These are phyloP conservation scores for Cosmopolites sordidus DNA, from an alignment of 2,888 invertebrate species.

Conservation along the genomic window DNA sequence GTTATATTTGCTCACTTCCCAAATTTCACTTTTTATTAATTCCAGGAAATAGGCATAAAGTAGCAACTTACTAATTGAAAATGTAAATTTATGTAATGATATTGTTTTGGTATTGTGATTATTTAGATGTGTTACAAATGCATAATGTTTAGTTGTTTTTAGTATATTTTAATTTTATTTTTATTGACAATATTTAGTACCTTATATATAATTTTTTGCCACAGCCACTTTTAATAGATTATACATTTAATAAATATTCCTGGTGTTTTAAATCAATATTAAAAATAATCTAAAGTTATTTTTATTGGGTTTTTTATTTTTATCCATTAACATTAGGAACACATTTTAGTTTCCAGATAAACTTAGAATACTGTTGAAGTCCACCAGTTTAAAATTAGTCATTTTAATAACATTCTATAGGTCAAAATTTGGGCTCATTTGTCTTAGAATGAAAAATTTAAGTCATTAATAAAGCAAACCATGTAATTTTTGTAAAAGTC, in stretches of 20 bases:
- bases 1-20: too few species aligned
- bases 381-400: neutral
- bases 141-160: slow-evolving; percentile 3
- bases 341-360: neutral
- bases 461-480: too few species aligned
- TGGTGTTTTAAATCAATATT: neutral
- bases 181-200: slow-evolving; percentile 9
- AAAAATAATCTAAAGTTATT: neutral
- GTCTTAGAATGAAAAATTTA: too few species aligned
- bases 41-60: too few species aligned
- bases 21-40: too few species aligned
- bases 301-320: neutral
- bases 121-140: slow-evolving; percentile 13
- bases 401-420: neutral
- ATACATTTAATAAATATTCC: neutral
- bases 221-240: neutral
- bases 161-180: slow-evolving; percentile 11
- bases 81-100: slow-evolving; percentile 13
- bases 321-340: neutral
- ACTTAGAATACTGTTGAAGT: neutral
- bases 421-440: too few species aligned
- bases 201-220: neutral
- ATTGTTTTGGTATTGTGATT: slow-evolving; percentile 10
- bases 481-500: neutral
- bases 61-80: neutral